Evolutionary conservation across 2,113 vertebrate species (phyloP), one percentile per base, ranked within the genome.

Genomic region (Saimiri boliviensis): DNA sequence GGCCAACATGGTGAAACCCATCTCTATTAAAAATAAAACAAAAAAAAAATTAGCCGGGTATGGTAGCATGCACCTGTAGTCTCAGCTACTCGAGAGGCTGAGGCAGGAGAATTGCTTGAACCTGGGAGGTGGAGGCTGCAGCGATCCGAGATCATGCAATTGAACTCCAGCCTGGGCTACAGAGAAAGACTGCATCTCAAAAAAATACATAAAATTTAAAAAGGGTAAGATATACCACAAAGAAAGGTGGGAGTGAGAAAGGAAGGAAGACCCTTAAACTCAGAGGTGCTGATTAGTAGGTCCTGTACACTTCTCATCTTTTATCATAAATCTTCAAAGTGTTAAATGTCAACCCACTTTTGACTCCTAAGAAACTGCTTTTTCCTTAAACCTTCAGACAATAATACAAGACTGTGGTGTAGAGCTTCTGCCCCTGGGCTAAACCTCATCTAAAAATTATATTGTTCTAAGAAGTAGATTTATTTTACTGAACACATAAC

Each of bases 401-500:
- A 85, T 54, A 49, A 80, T n/a, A 9, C 74, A 86, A 80, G 45
- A 58, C 45, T 47, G 16, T 3, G 30, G 37, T 49, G 23, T 63
- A 17, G 16, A 66, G 6, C 40, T 42, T 86, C 58, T 23, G 23
- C 47, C 56, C 84, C 79, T 89, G 32, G 70, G 21, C 60, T n/a
- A 60, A 92, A 45, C n/a, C 30, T 89, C 21, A 8, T 42, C 37
- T 79, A 83, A 89, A 93, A 82, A 76, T 52, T 71, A 35, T 6
- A 84, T 8, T 79, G 54, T n/a, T 96, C 23, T 32, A 49, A 87
- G 80, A 49, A 84, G 74, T 14, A 71, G 8, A 91, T 47, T 58
- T 58, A 20, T 71, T 93, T 95, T 37, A 70, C n/a, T 93, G 42
- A 93, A 90, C 45, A 92, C 54, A 76, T 42, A 77, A 93, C 88